Evolutionary conservation across 2,113 vertebrate species (phyloP), one percentile per base, ranked within the genome.

Genomic region (Symphodus melops): DNA sequence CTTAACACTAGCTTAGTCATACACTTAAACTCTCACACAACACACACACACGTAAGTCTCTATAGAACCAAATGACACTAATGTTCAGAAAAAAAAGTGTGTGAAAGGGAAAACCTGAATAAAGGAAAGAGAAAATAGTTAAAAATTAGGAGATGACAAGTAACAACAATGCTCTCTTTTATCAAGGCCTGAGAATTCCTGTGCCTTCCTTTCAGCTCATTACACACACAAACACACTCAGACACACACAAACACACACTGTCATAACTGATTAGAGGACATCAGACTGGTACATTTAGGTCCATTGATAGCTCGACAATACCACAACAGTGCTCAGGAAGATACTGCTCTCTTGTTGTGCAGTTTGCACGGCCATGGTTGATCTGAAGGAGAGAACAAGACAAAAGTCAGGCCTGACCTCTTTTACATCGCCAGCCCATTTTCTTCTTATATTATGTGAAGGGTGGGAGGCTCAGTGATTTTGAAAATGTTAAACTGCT

Each of bases 251-350:
- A 55, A 70, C 68, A 81, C 2, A 62, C 48, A 70, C 76, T 89
- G 87, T 91, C 88, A 89, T 70, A 84, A 84, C 72, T 51, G 25
- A 88, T 91, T 89, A 90, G 84, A 63, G 68, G 69, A 84, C 84
- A 79, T 73, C 77, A 72, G 36, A 85, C 28, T 42, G 42, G 25
- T 59, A 60, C 80, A 78, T 71, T 88, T 68, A 70, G 55, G 77
- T 75, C 66, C 84, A 82, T 69, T 84, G 68, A 81, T 62, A 75
- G 64, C 58, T 7, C 41, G 7, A 86, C 76, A 89, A 76, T 80
- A 69, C 69, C 8, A 9, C 67, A 79, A 67, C 81, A 78, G 77
- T 59, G 76, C 56, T 72, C 67, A 58, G 53, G 72, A 69, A 67
- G 60, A 60, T 25, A 33, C 56, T 21, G 61, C 23, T 65, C 36